A percentile compares a stretch with the other conserved stretches of the same genome.
Evolutionary conservation across 2,797 vertebrate genomes (phyloP).

Genomic region (Ibycter americanus): DNA sequence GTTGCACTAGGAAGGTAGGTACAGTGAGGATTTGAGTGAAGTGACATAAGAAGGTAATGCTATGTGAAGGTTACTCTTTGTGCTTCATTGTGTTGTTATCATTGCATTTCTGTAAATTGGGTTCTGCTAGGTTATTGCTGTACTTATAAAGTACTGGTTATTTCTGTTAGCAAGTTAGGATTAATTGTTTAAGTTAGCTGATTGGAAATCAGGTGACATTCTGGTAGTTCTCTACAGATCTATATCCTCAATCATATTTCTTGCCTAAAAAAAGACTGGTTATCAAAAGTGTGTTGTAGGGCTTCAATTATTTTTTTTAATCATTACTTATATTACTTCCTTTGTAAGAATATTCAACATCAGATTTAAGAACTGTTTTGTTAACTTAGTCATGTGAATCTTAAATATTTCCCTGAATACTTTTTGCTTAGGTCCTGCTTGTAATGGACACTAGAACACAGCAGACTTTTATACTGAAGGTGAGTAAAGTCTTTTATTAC

Average conservation of each 20-base stretch:
- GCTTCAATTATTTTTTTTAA: not conserved
- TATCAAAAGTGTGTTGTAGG: not conserved
- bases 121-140: not conserved
- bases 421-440: constrained; percentile 90
- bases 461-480: constrained; percentile 95
- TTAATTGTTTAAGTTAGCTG: not conserved
- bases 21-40: not conserved
- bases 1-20: not conserved
- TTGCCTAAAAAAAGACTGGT: not conserved
- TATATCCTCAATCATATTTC: not conserved
- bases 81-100: not conserved
- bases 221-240: not conserved
- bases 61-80: not conserved
- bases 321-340: not conserved
- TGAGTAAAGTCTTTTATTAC: constrained; percentile 76
- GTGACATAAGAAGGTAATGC: not conserved
- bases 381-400: not conserved
- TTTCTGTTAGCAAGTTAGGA: not conserved
- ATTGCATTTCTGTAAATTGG: not conserved
- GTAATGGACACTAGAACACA: constrained; percentile 96
- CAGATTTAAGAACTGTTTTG: not conserved
- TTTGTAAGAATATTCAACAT: not conserved
- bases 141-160: not conserved
- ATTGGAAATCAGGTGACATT: not conserved
- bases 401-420: not conserved